phyloP scores from a whole-genome alignment of 2,797 vertebrate species.

The Etheostoma perlongum region DNA sequence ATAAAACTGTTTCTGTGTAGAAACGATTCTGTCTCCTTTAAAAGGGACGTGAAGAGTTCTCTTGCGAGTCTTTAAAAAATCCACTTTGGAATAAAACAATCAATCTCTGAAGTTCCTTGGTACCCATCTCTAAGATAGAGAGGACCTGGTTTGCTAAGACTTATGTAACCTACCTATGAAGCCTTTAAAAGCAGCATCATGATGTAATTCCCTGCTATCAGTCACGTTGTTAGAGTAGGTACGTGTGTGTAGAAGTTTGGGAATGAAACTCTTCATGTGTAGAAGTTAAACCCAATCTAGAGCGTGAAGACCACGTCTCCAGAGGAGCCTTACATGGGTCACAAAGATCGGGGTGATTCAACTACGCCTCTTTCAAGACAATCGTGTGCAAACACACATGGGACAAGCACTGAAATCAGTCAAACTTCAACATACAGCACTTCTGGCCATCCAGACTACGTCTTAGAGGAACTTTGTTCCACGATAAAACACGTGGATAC shows the following conservation, averaged over 20 bases:
- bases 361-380: conserved; percentile 40
- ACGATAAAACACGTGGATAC: not conserved
- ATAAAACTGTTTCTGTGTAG: conserved; percentile 51
- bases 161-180: conserved; percentile 16
- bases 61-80: conserved; percentile 50
- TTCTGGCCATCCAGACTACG: conserved; percentile 26
- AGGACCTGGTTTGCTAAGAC: conserved; percentile 19
- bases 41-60: conserved; percentile 58
- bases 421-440: conserved; percentile 62
- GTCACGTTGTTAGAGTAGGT: conserved; percentile 23
- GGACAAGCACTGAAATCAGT: conserved; percentile 58
- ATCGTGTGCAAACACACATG: conserved; percentile 4
- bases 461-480: conserved; percentile 1
- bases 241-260: conserved; percentile 19
- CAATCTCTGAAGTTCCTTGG: conserved; percentile 6
- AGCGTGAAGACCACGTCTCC: conserved; percentile 33
- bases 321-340: conserved; percentile 45
- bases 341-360: conserved; percentile 16
- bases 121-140: conserved; percentile 42
- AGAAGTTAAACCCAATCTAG: conserved; percentile 31
- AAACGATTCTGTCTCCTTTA: conserved; percentile 37
- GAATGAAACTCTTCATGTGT: conserved; percentile 38
- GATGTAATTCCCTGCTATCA: conserved; percentile 15
- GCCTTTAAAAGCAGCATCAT: conserved; percentile 39
- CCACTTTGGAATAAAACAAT: conserved; percentile 6